Percentiles rank a stretch among this genome's conserved stretches.
Conservation (phyloP, 2,113 vertebrate species). For the Atrichornis clamosus region DNA sequence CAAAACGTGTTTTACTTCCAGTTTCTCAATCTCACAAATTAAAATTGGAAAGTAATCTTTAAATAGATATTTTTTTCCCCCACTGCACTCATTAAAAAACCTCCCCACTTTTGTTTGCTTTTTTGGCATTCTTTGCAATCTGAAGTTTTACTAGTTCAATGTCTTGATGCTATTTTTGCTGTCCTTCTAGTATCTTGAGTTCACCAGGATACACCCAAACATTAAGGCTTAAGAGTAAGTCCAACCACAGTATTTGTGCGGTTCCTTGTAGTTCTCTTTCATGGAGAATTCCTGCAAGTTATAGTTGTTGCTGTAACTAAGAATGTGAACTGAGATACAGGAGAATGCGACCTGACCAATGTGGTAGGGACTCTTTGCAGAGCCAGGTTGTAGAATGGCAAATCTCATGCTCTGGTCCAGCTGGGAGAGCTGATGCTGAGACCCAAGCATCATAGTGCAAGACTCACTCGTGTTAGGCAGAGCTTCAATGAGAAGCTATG, state of each 20-base stretch:
- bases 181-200: not conserved
- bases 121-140: not conserved
- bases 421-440: not conserved
- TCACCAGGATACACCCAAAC: not conserved
- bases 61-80: not conserved
- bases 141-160: not conserved
- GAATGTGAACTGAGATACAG: not conserved
- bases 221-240: not conserved
- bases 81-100: not conserved
- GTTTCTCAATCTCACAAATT: not conserved
- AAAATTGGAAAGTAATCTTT: not conserved
- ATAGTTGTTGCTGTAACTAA: not conserved
- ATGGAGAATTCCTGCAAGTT: not conserved
- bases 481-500: not conserved
- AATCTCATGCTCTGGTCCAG: not conserved
- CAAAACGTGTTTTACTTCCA: not conserved
- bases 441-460: not conserved
- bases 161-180: not conserved
- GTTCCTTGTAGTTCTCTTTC: not conserved
- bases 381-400: not conserved
- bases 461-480: not conserved
- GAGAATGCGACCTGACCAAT: rapidly evolving
- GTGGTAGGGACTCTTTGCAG: not conserved
- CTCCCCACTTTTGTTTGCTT: not conserved
- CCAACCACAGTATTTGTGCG: not conserved